phyloP scores from a whole-genome alignment of 2,113 vertebrate genomes.

The Neotoma lepida region DNA sequence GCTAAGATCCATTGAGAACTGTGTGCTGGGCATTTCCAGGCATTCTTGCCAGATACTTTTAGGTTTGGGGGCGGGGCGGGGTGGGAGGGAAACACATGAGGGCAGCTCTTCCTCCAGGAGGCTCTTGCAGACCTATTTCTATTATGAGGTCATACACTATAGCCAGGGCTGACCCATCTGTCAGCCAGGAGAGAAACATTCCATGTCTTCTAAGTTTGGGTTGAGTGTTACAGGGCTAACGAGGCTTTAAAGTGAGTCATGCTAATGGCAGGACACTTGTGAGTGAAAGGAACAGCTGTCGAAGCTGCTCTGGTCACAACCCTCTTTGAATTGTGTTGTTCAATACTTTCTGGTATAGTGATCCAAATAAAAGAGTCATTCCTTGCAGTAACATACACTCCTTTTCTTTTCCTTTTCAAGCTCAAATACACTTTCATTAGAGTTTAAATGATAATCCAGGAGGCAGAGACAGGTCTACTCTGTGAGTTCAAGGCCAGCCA shows the following conservation, averaged over 20 bases:
- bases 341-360: not conserved
- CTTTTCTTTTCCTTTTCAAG: not conserved
- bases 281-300: conserved; percentile 60
- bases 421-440: not conserved
- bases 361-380: not conserved
- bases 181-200: conserved; percentile 6
- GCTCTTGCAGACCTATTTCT: not conserved
- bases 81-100: not conserved
- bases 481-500: too few relatives aligned
- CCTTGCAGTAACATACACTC: not conserved
- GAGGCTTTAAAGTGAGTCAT: conserved; percentile 53
- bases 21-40: not conserved
- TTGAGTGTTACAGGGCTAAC: not conserved
- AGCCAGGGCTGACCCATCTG: not conserved
- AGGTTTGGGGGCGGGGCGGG: not conserved
- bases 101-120: not conserved
- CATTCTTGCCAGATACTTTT: not conserved
- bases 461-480: too few relatives aligned
- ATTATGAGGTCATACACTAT: not conserved
- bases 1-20: not conserved
- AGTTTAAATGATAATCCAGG: not conserved
- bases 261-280: conserved; percentile 29
- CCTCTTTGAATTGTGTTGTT: conserved; percentile 21
- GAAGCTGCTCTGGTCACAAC: not conserved
- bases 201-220: conserved; percentile 42